phyloP scores from a whole-genome alignment of 2,797 vertebrate species.

The Sparus aurata region DNA sequence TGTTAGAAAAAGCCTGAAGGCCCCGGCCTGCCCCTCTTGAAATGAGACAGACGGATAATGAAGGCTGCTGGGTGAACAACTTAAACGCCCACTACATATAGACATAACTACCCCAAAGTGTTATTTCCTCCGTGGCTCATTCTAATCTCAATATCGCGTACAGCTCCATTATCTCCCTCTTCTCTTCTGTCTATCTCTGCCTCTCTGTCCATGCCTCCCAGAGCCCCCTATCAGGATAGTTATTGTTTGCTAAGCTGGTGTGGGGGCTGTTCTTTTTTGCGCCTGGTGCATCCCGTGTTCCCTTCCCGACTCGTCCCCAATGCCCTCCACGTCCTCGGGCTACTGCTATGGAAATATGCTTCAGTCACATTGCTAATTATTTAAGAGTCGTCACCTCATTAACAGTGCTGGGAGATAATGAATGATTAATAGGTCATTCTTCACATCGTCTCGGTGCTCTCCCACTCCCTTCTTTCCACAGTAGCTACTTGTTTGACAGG shows the following conservation, averaged over 20 bases:
- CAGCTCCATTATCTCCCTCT: slow-evolving; percentile 57
- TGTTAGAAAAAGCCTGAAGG: slow-evolving; percentile 72
- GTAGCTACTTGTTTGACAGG: slow-evolving; percentile 71
- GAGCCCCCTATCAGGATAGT: slow-evolving; percentile 67
- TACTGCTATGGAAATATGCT: slow-evolving; percentile 84
- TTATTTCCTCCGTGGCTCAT: slow-evolving; percentile 60
- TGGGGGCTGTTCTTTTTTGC: slow-evolving; percentile 67
- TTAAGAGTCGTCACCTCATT: slow-evolving; percentile 88
- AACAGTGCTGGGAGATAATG: slow-evolving; percentile 85
- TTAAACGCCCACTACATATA: slow-evolving; percentile 73
- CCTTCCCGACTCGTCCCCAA: slow-evolving; percentile 66
- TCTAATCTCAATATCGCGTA: slow-evolving; percentile 53
- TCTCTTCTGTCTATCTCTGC: slow-evolving; percentile 39
- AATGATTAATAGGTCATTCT: slow-evolving; percentile 88
- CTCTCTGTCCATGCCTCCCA: slow-evolving; percentile 61
- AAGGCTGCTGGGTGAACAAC: slow-evolving; percentile 73
- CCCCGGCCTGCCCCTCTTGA: slow-evolving; percentile 71
- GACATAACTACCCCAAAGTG: slow-evolving; percentile 68
- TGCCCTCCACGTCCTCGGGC: slow-evolving; percentile 79
- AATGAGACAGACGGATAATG: slow-evolving; percentile 73
- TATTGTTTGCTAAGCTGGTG: slow-evolving; percentile 78
- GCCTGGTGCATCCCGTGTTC: slow-evolving; percentile 74
- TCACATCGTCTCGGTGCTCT: slow-evolving; percentile 63
- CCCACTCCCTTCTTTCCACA: slow-evolving; percentile 47
- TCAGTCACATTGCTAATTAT: slow-evolving; percentile 87